A percentile compares a stretch with the other conserved stretches of the same genome.
Evolutionary conservation across 1,140 invertebrate genomes (phyloP).

Genomic region (Holcopasites calliopsidis): DNA sequence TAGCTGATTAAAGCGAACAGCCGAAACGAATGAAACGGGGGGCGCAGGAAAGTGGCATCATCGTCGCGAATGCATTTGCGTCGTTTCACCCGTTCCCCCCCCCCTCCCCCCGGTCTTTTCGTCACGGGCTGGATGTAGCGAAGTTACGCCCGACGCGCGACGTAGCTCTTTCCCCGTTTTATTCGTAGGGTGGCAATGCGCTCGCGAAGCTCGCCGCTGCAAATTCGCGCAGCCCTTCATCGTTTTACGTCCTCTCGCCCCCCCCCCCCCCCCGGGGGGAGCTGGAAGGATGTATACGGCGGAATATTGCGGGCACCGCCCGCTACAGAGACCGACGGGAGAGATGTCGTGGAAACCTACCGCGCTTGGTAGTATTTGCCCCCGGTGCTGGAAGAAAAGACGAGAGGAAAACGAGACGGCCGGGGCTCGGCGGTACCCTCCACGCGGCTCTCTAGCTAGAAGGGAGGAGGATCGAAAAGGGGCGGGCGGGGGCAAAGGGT

Average conservation of each 20-base stretch:
- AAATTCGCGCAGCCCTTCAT: slow-evolving; percentile 47
- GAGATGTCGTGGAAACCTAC: slow-evolving; percentile 46
- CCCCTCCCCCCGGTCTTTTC: neutral
- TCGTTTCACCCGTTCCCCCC: neutral
- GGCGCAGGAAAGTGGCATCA: neutral
- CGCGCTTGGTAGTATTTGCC: slow-evolving; percentile 58
- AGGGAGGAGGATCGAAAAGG: neutral
- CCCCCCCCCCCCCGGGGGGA: neutral
- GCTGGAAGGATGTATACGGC: neutral
- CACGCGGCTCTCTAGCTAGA: slow-evolving; percentile 6
- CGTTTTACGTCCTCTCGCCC: slow-evolving; percentile 11
- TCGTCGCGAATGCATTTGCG: too few species aligned
- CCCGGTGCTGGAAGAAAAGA: slow-evolving; percentile 47
- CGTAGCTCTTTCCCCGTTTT: slow-evolving; percentile 37
- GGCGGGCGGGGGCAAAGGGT: neutral
- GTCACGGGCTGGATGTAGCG: slow-evolving; percentile 13
- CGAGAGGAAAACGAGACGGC: slow-evolving; percentile 36
- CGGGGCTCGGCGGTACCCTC: slow-evolving; percentile 53
- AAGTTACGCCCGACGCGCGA: slow-evolving; percentile 37
- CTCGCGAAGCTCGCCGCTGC: slow-evolving; percentile 23
- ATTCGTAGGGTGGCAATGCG: slow-evolving; percentile 31
- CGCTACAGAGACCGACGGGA: slow-evolving; percentile 31
- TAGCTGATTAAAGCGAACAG: too few species aligned
- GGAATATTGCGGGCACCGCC: slow-evolving; percentile 30
- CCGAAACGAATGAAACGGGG: neutral